These are phyloP conservation scores for Catharus minimus DNA, from an alignment of 2,113 vertebrate species.

Conservation along the genomic window DNA sequence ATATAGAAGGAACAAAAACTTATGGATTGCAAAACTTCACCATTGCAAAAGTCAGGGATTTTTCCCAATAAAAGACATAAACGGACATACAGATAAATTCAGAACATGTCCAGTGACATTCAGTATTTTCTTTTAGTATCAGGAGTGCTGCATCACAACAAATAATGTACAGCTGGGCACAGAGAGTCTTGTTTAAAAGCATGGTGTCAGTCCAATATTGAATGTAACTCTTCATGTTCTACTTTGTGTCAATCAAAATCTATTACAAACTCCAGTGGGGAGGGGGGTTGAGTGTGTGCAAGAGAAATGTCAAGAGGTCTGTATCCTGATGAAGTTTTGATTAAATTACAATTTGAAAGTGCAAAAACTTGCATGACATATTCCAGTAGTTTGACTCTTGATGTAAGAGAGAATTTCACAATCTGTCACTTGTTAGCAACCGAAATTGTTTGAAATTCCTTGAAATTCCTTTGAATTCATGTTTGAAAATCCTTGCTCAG, in stretches of 20 bases:
- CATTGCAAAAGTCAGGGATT: neutral
- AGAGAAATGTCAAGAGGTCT: neutral
- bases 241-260: neutral
- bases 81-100: neutral
- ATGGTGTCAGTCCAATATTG: neutral
- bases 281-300: too few species aligned
- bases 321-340: neutral
- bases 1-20: neutral
- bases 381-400: neutral
- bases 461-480: neutral
- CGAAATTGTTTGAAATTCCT: neutral
- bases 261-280: neutral
- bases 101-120: neutral
- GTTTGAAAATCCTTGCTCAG: neutral
- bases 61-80: neutral
- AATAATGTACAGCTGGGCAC: neutral
- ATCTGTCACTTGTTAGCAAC: neutral
- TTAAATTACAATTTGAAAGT: neutral
- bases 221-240: neutral
- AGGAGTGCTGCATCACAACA: neutral
- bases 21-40: neutral
- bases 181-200: neutral
- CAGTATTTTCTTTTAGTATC: neutral
- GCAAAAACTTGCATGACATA: accelerated
- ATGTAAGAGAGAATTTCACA: neutral